These are phyloP conservation scores for Drosophila imparisetae DNA, from an alignment of 2,888 invertebrate genomes.

Conservation along the genomic window DNA sequence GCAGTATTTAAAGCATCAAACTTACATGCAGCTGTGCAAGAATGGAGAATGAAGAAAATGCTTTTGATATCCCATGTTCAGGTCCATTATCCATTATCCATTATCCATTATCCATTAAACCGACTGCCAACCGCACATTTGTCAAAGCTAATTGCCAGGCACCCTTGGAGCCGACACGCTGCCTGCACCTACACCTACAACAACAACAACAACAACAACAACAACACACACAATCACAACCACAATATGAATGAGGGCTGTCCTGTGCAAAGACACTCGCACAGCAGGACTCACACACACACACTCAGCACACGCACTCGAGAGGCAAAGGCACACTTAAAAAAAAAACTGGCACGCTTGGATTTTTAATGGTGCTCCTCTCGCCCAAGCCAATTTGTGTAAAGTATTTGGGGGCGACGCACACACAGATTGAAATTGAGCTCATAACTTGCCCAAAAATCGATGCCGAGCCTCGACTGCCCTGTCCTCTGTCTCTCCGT, in stretches of 20 bases:
- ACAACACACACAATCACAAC: conserved; percentile 15
- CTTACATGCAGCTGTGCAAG: background rate
- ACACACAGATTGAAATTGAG: conserved; percentile 31
- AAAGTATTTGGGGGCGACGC: conserved; percentile 34
- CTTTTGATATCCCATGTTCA: conserved; percentile 30
- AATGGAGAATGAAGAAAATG: background rate
- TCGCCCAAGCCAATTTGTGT: conserved; percentile 36
- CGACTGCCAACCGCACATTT: conserved; percentile 70
- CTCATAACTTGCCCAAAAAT: conserved; percentile 50
- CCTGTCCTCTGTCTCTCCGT: background rate
- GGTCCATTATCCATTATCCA: conserved; percentile 37
- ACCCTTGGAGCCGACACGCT: conserved; percentile 68
- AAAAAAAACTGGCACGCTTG: conserved; percentile 46
- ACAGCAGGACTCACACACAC: conserved; percentile 52
- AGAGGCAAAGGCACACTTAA: conserved; percentile 23
- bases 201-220: conserved; percentile 13
- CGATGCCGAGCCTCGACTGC: conserved; percentile 34
- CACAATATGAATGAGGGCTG: conserved; percentile 39
- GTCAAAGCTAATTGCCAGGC: conserved; percentile 72
- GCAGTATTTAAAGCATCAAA: conserved; percentile 32
- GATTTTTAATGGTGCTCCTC: conserved; percentile 56
- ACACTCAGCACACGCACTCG: conserved; percentile 21
- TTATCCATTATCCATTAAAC: conserved; percentile 72
- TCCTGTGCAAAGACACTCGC: conserved; percentile 15
- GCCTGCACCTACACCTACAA: conserved; percentile 29